Base-by-base conservation (phyloP, 2,797 vertebrate species). In the Lepilemur ruficaudatus region DNA sequence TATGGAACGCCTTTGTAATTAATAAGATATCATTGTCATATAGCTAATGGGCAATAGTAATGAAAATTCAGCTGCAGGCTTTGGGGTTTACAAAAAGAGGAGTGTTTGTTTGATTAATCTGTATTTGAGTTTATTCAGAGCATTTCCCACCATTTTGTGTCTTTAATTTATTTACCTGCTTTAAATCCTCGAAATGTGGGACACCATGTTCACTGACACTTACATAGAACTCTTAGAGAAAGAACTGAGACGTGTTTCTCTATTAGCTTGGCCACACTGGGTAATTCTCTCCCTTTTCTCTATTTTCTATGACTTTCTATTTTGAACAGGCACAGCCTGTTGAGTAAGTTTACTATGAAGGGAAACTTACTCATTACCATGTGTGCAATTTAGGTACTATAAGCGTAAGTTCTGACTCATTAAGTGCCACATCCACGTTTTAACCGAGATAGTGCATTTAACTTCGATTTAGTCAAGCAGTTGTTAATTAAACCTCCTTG, bases 371-470 rank as follows among this genome's bases (percentile, higher is more conserved):
- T 89, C 83, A 89, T 78, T 50, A 76, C n/a, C 63, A 18, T 70
- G 55, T 79, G 81, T 92, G 61, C 41, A 70, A 95, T 94, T 95
- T 80, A 75, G 14, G 28, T 82, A 95, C 78, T 73, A 28, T 46
- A 92, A 95, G 48, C 41, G 28, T 67, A 69, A 81, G 61, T 28
- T 79, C 30, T 88, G 97, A 93, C n/a, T 95, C 95, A 93, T 86
- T 76, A 88, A 89, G 78, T 80, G 79, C 12, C 61, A 93, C 18
- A 80, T 15, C 32, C 43, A 65, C 22, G 25, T 61, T 87, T 88
- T 55, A 97, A 86, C 41, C 65, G 17, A 79, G 61, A 65, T 48
- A 81, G 52, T 52, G 28, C 18, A 81, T 95, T 95, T 89, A 92
- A 41, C 72, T 90, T 87, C 72, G 59, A 93, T 81, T 92, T 43